Conservation (phyloP, 2,888 invertebrate genomes). For the Agelastica alni region DNA sequence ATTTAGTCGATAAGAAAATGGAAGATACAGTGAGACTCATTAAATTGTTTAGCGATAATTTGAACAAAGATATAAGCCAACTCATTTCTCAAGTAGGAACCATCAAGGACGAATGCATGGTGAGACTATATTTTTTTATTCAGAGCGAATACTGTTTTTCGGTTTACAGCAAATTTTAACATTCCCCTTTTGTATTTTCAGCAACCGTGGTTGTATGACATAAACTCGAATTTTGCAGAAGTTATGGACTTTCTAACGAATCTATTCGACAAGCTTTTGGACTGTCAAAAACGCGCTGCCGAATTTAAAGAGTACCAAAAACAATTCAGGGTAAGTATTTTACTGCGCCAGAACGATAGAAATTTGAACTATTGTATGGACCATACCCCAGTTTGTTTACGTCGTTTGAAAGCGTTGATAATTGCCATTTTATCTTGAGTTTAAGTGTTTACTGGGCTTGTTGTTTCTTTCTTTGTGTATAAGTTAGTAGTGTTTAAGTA, state of each 20-base stretch:
- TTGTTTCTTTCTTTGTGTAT: no score
- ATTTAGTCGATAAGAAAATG: slow-evolving; percentile 70
- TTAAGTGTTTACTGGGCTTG: no score
- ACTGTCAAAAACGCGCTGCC: slow-evolving; percentile 69
- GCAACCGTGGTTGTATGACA: slow-evolving; percentile 77
- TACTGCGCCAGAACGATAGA: no score
- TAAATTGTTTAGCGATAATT: slow-evolving; percentile 69
- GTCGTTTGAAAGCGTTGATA: no score
- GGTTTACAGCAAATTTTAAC: no score
- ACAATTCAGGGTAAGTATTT: slow-evolving; percentile 74
- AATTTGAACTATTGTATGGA: no score
- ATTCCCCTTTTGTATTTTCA: slow-evolving; percentile 56
- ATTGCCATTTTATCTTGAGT: no score
- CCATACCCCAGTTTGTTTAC: no score
- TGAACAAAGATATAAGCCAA: slow-evolving; percentile 77
- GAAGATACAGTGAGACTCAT: slow-evolving; percentile 73
- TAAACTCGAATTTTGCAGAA: slow-evolving; percentile 69
- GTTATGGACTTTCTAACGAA: slow-evolving; percentile 68
- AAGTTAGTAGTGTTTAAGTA: no score
- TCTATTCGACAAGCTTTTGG: slow-evolving; percentile 66
- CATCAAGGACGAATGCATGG: slow-evolving; percentile 73
- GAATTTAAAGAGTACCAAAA: slow-evolving; percentile 83
- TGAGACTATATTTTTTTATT: slow-evolving; percentile 48
- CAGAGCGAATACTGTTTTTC: neutral
- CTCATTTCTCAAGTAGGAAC: slow-evolving; percentile 74